phyloP scores from a whole-genome alignment of 2,797 vertebrate genomes.

The Parotocinclus haroldoi region DNA sequence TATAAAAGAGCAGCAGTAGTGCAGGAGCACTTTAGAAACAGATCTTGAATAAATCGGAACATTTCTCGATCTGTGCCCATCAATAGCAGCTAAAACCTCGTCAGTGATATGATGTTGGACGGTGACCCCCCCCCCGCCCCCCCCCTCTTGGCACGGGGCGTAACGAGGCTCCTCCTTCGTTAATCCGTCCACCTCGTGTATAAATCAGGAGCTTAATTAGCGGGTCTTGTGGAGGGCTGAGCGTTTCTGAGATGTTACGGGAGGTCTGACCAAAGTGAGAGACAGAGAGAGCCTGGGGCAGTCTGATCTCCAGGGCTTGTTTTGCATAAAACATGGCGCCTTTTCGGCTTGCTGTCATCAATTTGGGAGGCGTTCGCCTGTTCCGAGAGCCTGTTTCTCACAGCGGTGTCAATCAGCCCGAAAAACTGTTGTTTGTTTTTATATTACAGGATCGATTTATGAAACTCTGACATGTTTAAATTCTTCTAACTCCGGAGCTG shows the following conservation, averaged over 20 bases:
- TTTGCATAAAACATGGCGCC: slow-evolving; percentile 37
- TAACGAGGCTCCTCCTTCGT: background rate
- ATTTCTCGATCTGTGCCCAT: background rate
- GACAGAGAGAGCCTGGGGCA: slow-evolving; percentile 14
- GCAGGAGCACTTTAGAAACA: background rate
- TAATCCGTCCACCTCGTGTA: background rate
- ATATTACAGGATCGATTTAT: too few relatives aligned
- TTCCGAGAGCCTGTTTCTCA: slow-evolving; percentile 20
- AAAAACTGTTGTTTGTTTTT: background rate
- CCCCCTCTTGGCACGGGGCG: too few relatives aligned
- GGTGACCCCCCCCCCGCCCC: background rate
- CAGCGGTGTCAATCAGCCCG: slow-evolving; percentile 60
- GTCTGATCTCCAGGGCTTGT: slow-evolving; percentile 22
- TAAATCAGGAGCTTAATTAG: slow-evolving; percentile 4
- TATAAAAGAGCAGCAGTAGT: too few relatives aligned
- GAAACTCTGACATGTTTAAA: too few relatives aligned
- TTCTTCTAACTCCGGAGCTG: too few relatives aligned
- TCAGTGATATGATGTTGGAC: background rate
- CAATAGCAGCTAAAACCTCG: too few relatives aligned
- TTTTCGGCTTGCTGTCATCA: slow-evolving; percentile 37
- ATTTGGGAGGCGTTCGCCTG: slow-evolving; percentile 40
- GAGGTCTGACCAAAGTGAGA: slow-evolving; percentile 14
- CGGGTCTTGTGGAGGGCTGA: background rate
- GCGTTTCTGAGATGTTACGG: background rate
- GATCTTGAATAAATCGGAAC: background rate